phyloP scores from a whole-genome alignment of 2,113 vertebrate species.

The Trogon surrucura region DNA sequence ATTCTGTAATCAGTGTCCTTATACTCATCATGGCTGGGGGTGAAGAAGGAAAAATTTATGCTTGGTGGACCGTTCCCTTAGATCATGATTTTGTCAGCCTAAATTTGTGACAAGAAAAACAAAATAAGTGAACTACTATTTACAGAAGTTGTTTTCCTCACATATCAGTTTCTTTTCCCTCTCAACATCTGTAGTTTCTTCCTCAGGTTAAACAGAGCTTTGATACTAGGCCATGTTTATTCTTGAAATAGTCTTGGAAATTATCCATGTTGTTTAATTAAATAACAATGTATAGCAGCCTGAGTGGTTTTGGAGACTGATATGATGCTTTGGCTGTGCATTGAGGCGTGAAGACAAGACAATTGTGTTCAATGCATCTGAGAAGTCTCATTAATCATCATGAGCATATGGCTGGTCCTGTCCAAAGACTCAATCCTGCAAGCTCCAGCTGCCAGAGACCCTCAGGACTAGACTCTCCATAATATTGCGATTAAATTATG shows the following conservation, averaged over 20 bases:
- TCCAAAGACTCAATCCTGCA: not conserved
- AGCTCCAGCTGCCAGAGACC: not conserved
- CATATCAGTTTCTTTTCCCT: not conserved
- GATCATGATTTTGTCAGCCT: not conserved
- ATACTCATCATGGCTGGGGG: not conserved
- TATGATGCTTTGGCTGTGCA: not conserved
- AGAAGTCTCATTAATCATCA: not conserved
- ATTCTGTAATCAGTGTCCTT: not conserved
- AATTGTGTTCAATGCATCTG: not conserved
- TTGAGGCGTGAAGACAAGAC: not conserved
- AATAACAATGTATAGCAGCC: not conserved
- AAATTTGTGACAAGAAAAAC: not conserved
- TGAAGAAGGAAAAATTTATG: not conserved
- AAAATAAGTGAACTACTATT: not conserved
- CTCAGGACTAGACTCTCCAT: not conserved
- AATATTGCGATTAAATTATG: not conserved
- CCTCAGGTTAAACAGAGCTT: not conserved
- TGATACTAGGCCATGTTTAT: not conserved
- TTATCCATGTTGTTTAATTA: slow-evolving; percentile 28
- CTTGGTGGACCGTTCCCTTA: not conserved
- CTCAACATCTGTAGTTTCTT: not conserved
- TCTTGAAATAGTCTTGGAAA: slow-evolving; percentile 4
- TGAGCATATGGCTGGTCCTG: not conserved
- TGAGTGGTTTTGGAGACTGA: not conserved
- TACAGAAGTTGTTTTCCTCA: not conserved